Conservation (phyloP, 2,113 vertebrate species). For the Gasterosteus aculeatus region DNA sequence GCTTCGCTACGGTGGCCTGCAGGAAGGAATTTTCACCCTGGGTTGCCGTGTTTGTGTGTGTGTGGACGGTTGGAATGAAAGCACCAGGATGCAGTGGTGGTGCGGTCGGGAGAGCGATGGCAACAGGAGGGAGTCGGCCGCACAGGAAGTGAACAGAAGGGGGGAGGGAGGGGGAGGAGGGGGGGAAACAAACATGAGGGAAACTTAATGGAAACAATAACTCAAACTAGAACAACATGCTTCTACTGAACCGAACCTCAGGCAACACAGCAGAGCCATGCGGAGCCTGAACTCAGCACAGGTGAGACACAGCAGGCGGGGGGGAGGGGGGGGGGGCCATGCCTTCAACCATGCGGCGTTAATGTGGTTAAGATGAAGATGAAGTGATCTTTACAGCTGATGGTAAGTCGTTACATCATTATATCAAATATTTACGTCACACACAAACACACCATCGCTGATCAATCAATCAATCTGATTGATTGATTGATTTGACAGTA, state of each 20-base stretch:
- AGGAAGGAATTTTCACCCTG: conserved; percentile 99
- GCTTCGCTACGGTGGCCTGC: conserved; percentile 95
- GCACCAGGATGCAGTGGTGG: conserved; percentile 89
- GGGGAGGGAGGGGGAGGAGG: conserved; percentile 62
- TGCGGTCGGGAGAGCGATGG: conserved; percentile 66
- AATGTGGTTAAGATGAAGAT: conserved; percentile 40
- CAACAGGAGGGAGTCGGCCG: conserved; percentile 43
- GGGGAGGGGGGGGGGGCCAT: conserved; percentile 70
- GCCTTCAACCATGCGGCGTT: conserved; percentile 44
- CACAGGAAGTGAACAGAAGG: conserved; percentile 76
- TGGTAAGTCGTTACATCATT: conserved; percentile 15
- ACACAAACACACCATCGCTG: neutral
- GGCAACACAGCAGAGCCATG: conserved; percentile 64
- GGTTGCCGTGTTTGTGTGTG: conserved; percentile 68
- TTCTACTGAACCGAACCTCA: conserved; percentile 82
- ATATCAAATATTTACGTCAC: neutral
- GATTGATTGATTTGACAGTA: no score
- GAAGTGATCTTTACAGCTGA: conserved; percentile 19
- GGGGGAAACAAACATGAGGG: conserved; percentile 83
- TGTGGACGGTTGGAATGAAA: conserved; percentile 68
- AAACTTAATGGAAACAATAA: conserved; percentile 84
- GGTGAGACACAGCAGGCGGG: conserved; percentile 9
- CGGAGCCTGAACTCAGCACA: conserved; percentile 34
- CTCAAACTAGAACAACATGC: conserved; percentile 84
- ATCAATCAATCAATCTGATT: neutral